Evolutionary conservation across 1,140 invertebrate species (phyloP), one percentile per base, ranked within the genome.

Genomic region (Adelges cooleyi): DNA sequence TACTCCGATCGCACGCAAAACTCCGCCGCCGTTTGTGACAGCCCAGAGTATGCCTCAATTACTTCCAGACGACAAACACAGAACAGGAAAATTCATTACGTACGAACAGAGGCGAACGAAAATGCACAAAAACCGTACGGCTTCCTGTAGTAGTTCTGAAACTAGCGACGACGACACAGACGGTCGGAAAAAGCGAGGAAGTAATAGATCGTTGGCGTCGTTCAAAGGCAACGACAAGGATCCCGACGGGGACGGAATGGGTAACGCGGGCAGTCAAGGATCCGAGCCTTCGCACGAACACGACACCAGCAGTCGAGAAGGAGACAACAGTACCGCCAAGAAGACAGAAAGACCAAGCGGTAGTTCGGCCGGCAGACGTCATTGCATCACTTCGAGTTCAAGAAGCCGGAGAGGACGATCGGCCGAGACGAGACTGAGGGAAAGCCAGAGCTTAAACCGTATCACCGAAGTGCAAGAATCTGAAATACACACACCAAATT

Each of bases 111-210:
- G 66, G 36, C 46, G 68, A 15, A 62, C 36, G 20, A 62, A 52
- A 54, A 83, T 86, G 67, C 82, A 86, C 66, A 87, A 88, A 71
- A 82, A 84, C 6, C 79, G 90, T 17, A 90, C 89, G 6, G 86
- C 90, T 2, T 91, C 88, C 6, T 92, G 90, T 72, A 90, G 88
- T 69, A 89, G 89, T 52, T 93, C 90, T 0, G 90, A 92, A 73
- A 87, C 90, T 5, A 92, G 89, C 50, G 91, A 95, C 73, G 90
- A 93, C 74, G 91, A 94, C 70, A 87, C 86, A 40, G 89, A 92
- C 72, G 80, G 80, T 48, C 80, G 86, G 18, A 88, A 89, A 71
- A 90, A 90, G 70, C 76, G 86, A 25, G 69, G 70, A n/a, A 70
- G 70, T 53, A 69, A 56, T 10, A 70, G 69, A 23, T 69, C 68